Percentiles rank a stretch among this genome's conserved stretches.
Conservation (phyloP, 2,797 vertebrate species). For the Molossus molossus region DNA sequence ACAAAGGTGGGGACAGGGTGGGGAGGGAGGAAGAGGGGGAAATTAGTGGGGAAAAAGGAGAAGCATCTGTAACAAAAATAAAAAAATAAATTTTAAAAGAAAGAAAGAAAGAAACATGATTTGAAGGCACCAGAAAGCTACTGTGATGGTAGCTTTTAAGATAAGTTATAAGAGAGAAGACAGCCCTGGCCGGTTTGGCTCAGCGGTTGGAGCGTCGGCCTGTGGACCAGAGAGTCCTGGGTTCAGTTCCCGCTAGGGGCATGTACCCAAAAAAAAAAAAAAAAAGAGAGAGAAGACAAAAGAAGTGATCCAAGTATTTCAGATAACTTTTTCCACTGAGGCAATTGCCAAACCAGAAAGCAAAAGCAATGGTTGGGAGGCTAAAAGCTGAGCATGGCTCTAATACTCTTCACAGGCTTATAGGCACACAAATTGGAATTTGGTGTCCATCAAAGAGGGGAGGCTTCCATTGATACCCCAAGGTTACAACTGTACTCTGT, state of each 20-base stretch:
- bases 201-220: too few relatives aligned
- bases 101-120: neutral
- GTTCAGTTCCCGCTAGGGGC: too few relatives aligned
- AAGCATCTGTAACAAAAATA: too few relatives aligned
- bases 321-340: constrained; percentile 14
- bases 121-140: constrained; percentile 20
- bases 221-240: too few relatives aligned
- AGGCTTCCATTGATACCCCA: neutral
- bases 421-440: neutral
- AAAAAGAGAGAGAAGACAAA: constrained; percentile 5
- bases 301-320: neutral
- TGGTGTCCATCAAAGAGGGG: neutral
- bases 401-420: neutral
- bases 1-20: too few relatives aligned
- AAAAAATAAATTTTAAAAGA: too few relatives aligned
- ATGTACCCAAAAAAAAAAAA: too few relatives aligned
- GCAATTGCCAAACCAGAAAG: constrained; percentile 15
- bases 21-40: too few relatives aligned
- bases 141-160: neutral
- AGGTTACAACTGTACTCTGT: neutral
- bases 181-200: neutral
- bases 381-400: neutral
- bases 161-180: constrained; percentile 16
- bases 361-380: neutral
- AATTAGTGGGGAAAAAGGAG: too few relatives aligned